Base-by-base conservation (phyloP, 1,140 invertebrate genomes). In the Ceratina australensis region DNA sequence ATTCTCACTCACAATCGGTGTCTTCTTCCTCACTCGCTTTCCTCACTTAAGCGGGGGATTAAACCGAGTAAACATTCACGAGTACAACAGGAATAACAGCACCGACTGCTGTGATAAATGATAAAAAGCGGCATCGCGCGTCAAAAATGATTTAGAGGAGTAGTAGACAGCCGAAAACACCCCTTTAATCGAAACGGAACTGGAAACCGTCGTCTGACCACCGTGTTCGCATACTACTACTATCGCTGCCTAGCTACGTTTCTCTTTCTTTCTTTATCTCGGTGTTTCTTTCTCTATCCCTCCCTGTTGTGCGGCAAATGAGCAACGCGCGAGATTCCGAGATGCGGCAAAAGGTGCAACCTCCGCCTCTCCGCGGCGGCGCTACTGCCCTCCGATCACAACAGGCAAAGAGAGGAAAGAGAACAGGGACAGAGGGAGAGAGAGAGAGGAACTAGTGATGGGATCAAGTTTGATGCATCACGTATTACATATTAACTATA, bases 281-380 rank as follows among this genome's bases (percentile, higher is more conserved):
- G 73, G 57, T 71, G 81, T 75, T 54, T 59, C 69, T 66, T 74
- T 47, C 66, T 72, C 80, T 59, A 50, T 65, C 79, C 83, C 64
- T 22, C 67, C 72, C 67, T 77, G 84, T 84, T 85, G 77, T 83
- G 83, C 78, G 74, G 85, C 81, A 89, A 87, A 88, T 89, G 87
- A 89, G 87, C 89, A 88, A 86, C 88, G 87, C 83, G 85, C 83
- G 87, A 87, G 87, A 88, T 88, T 89, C 88, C 86, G 86, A 89
- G 89, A 89, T 89, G 88, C 87, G 88, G 87, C 88, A 89, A 90
- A 90, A 89, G 88, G 88, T 90, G 86, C 88, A 88, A 88, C 87
- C 83, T 88, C 77, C 87, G 79, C 83, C 87, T 82, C 86, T 85
- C 82, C 82, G 81, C 79, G 68, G 63, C 71, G 75, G 74, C 73